These are phyloP conservation scores for Chloroceryle aenea DNA, from an alignment of 2,113 vertebrate species.

Conservation along the genomic window DNA sequence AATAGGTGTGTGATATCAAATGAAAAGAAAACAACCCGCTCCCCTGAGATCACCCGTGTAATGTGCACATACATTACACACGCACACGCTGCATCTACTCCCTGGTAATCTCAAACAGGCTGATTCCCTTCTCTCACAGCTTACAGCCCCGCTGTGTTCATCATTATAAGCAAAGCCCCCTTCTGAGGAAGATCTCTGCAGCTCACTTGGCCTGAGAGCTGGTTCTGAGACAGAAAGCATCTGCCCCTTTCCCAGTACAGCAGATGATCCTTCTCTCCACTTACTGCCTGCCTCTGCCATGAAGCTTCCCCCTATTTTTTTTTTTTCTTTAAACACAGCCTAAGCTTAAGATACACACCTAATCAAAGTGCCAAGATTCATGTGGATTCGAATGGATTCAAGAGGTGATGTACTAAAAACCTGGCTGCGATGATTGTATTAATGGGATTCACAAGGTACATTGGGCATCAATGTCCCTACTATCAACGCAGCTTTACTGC, in stretches of 20 bases:
- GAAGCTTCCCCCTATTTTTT: background rate
- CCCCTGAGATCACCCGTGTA: slow-evolving; percentile 47
- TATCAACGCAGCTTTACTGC: background rate
- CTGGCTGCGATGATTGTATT: background rate
- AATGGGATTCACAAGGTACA: background rate
- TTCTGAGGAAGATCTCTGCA: background rate
- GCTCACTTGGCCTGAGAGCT: slow-evolving; percentile 10
- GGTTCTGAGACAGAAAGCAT: slow-evolving; percentile 30
- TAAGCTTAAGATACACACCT: background rate
- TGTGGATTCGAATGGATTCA: background rate
- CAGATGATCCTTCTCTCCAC: background rate
- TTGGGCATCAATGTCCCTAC: background rate
- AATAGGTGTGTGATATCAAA: slow-evolving; percentile 73
- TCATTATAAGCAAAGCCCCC: background rate
- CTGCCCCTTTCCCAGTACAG: slow-evolving; percentile 25
- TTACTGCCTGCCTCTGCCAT: background rate
- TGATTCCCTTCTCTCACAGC: background rate
- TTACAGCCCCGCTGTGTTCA: background rate
- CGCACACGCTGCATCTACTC: background rate
- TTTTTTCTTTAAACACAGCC: background rate
- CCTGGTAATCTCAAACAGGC: background rate
- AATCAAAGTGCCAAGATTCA: background rate
- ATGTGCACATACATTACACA: background rate
- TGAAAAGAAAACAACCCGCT: slow-evolving; percentile 62
- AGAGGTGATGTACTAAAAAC: background rate